A percentile compares a stretch with the other conserved stretches of the same genome.
Evolutionary conservation across 2,888 invertebrate genomes (phyloP).

Genomic region (Apoda limacodes): DNA sequence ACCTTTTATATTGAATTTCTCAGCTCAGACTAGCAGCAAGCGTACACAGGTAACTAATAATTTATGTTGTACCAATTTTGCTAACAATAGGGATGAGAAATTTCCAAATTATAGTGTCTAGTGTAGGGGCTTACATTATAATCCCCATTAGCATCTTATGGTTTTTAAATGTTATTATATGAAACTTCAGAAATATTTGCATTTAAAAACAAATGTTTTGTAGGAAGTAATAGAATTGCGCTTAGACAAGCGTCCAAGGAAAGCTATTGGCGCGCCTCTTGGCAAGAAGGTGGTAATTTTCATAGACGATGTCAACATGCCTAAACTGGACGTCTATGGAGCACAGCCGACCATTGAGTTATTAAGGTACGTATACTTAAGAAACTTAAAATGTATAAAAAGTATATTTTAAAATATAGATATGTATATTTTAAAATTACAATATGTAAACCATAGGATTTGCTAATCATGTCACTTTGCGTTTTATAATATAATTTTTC

Average conservation of each 20-base stretch:
- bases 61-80: too few species aligned
- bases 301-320: conserved; percentile 95
- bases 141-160: neutral
- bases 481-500: too few species aligned
- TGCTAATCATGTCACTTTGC: too few species aligned
- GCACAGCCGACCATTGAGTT: conserved; percentile 94
- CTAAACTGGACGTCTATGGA: conserved; percentile 86
- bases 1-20: conserved; percentile 87
- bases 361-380: conserved; percentile 70
- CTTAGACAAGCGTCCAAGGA: conserved; percentile 84
- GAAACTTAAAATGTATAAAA: too few species aligned
- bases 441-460: too few species aligned
- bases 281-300: conserved; percentile 88
- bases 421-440: neutral
- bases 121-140: neutral
- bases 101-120: neutral
- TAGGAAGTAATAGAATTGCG: conserved; percentile 88
- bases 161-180: neutral
- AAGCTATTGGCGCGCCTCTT: conserved; percentile 82
- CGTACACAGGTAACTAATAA: conserved; percentile 76
- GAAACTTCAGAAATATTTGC: neutral
- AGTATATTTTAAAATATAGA: too few species aligned
- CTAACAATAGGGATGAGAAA: neutral
- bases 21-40: conserved; percentile 89
- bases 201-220: too few species aligned